Base-by-base conservation (phyloP, 2,113 vertebrate genomes). In the Marmota flaviventris region DNA sequence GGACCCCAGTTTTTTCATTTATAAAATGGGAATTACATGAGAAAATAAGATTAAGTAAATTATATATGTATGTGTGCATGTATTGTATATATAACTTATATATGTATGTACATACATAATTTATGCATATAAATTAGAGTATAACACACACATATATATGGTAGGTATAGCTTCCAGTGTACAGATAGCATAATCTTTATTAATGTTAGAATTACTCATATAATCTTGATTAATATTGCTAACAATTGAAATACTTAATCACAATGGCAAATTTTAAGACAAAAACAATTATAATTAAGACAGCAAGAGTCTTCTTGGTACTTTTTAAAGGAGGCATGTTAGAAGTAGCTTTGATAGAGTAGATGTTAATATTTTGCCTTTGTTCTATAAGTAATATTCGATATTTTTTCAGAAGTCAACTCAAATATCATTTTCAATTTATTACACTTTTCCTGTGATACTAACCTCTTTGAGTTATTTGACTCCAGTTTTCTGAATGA, bases 401-500 rank as follows among this genome's bases (percentile, higher is more conserved):
- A 4, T 65, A 93, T 79, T 32, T 83, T 85, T 94, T 89, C 13
- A 67, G 25, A 82, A 91, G 72, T 65, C 58, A 92, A 63, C 8
- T 63, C 76, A 88, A 91, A 65, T 48, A 91, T 6, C 79, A 45
- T 37, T 88, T 95, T 93, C 16, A 88, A 37, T 25, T 82, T 39
- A 79, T 13, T 70, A 37, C 2, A 86, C 34, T 69, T 85, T 90
- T 34, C 1, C 81, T 42, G 88, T 4, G 45, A 72, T n/a, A 37
- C 32, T 69, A 72, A 65, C 70, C 16, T 85, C 61, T 77, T 39
- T 94, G 88, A 95, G 25, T 61, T 92, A 90, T 24, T 56, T 51
- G 51, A 81, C 22, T 83, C 89, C 32, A 85, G 37, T 72, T 96
- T 94, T 97, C 70, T 81, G 75, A 95, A 92, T 61, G 2, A 92